Evolutionary conservation across 2,888 invertebrate genomes (phyloP).

Genomic region (Palloptera scutellata): DNA sequence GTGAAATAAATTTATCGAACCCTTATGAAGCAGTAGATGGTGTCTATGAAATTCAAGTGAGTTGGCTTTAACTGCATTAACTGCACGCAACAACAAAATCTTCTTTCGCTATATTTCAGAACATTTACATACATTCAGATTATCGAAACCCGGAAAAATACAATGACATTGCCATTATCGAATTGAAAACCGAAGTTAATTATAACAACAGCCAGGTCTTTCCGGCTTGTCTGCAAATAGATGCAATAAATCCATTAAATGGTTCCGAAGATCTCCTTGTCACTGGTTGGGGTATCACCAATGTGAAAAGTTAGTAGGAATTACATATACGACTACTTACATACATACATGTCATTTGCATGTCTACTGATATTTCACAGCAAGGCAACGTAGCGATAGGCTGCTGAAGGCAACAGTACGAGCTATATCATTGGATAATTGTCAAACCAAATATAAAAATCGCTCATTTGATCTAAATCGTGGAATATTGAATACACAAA

Average conservation of each 20-base stretch:
- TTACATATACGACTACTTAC: too few relatives aligned
- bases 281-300: slow-evolving; percentile 56
- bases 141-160: slow-evolving; percentile 48
- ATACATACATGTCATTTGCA: too few relatives aligned
- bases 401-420: too few relatives aligned
- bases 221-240: slow-evolving; percentile 51
- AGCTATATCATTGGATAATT: too few relatives aligned
- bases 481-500: slow-evolving; percentile 45
- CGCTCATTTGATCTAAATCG: slow-evolving; percentile 31
- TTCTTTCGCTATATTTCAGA: slow-evolving; percentile 37
- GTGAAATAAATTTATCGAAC: slow-evolving; percentile 47
- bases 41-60: too few relatives aligned
- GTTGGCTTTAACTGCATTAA: too few relatives aligned
- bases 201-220: slow-evolving; percentile 33
- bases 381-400: too few relatives aligned
- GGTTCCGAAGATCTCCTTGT: slow-evolving; percentile 43
- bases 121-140: slow-evolving; percentile 47
- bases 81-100: too few relatives aligned
- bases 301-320: slow-evolving; percentile 46
- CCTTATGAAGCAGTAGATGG: slow-evolving; percentile 20
- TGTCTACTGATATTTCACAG: too few relatives aligned
- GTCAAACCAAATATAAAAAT: too few relatives aligned
- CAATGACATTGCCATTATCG: slow-evolving; percentile 56
- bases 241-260: slow-evolving; percentile 45
- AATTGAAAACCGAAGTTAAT: slow-evolving; percentile 41